Percentiles rank a stretch among this genome's conserved stretches.
Conservation (phyloP, 2,797 vertebrate species). For the Masticophis lateralis region DNA sequence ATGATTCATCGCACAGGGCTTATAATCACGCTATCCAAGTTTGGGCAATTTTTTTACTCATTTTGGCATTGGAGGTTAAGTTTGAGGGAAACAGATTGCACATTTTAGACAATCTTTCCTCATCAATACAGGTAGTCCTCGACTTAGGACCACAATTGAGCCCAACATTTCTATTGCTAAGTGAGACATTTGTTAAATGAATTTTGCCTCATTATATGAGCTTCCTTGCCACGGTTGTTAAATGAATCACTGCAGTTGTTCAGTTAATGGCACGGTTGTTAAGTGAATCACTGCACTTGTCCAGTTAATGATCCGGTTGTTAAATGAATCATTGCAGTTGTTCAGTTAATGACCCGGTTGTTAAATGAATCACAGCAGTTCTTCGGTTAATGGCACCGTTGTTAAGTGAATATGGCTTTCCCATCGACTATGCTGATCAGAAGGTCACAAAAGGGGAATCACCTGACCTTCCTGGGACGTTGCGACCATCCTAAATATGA, state of each 20-base stretch:
- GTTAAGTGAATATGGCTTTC: not conserved
- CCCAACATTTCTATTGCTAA: not conserved
- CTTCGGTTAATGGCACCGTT: no score
- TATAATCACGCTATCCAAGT: not conserved
- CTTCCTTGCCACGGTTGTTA: not conserved
- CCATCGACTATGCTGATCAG: not conserved
- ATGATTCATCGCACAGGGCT: not conserved
- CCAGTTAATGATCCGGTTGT: no score
- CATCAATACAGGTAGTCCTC: not conserved
- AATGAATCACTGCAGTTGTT: not conserved
- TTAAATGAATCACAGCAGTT: no score
- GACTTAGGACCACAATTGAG: not conserved
- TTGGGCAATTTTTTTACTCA: not conserved
- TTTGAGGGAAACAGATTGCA: not conserved
- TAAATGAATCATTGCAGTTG: no score
- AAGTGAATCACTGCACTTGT: no score
- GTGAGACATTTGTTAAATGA: not conserved
- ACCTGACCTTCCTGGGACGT: fast-evolving
- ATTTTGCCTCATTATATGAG: not conserved
- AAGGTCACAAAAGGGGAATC: not conserved
- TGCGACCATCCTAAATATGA: not conserved
- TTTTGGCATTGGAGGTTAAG: not conserved
- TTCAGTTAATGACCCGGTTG: no score
- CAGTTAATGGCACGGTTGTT: no score
- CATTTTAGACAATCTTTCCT: not conserved